Base-by-base conservation (phyloP, 2,888 invertebrate species). In the Lordiphosa fenestrarum region DNA sequence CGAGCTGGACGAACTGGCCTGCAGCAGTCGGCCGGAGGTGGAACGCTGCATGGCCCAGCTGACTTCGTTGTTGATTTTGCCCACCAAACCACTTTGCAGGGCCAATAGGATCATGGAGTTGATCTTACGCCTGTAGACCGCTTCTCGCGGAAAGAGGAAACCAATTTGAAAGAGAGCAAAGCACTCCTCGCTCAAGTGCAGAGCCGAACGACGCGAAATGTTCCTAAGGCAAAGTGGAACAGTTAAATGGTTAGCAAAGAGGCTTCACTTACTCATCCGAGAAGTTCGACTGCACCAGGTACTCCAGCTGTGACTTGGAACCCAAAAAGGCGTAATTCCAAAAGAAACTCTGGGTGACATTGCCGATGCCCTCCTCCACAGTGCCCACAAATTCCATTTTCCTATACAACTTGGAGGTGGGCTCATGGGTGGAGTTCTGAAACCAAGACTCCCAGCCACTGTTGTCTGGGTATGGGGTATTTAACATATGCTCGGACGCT, bases 361-460 rank as follows among this genome's bases (percentile, higher is more conserved):
- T 95, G 48, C 91, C 91, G 4, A 96, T 91, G 0, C 95, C 95
- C 9, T 93, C 91, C 70, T 92, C 91, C 2, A 95, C 89, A 47
- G 91, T 91, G 0, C 93, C 91, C 2, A 95, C 93, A 12, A 93
- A 91, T 84, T 95, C 94, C 60, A 94, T 88, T 84, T 93, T 92
- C 71, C 91, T 92, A 44, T 94, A 90, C 6, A 95, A 89, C 74
- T 91, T 92, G 25, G 90, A 90, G 0, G 94, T 92, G 1, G 91
- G 81, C 0, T 90, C 89, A 82, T 95, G 95, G 1, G 93, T 92
- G 0, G 94, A 93, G 81, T 94, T 94, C 39, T 91, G 88, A 72
- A 95, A 95, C 93, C 94, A 94, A 58, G 89, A 89, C 68, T 93
- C 92, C 95, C 95, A 95, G 6, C 95, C 95, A 10, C 94, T 94